phyloP scores from a whole-genome alignment of 37 sponge, comb jelly and placozoan genomes.

The Halisarca cf. caerulea region DNA sequence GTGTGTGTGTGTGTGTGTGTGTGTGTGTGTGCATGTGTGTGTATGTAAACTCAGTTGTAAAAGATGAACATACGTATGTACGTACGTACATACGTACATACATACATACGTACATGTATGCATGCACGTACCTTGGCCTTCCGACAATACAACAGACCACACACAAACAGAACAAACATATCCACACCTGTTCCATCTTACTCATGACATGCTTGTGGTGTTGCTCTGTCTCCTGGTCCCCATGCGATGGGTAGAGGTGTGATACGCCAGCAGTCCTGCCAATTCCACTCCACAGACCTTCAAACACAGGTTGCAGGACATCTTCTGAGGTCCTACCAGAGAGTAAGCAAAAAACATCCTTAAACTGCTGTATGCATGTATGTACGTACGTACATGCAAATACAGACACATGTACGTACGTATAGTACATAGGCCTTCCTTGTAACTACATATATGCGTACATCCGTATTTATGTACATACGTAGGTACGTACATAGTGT shows the following conservation, averaged over 20 bases:
- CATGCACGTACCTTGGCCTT: background rate
- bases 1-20: too few relatives aligned
- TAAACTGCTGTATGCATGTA: background rate
- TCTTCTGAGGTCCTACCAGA: too few relatives aligned
- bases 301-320: conserved; percentile 39
- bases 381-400: conserved; percentile 10
- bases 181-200: conserved; percentile 36
- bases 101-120: background rate
- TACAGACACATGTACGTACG: conserved; percentile 3
- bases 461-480: too few relatives aligned
- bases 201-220: conserved; percentile 3
- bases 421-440: background rate
- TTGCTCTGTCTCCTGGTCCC: background rate
- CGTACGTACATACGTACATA: background rate
- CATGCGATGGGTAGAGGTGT: background rate
- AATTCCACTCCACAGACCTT: conserved; percentile 51
- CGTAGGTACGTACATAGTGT: too few relatives aligned
- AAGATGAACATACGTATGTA: background rate
- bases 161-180: too few relatives aligned
- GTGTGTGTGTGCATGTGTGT: background rate
- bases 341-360: too few relatives aligned
- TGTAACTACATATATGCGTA: too few relatives aligned
- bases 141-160: too few relatives aligned
- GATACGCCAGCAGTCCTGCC: background rate
- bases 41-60: background rate